Evolutionary conservation across 2,888 invertebrate species (phyloP).

Genomic region (Lithophane socia): DNA sequence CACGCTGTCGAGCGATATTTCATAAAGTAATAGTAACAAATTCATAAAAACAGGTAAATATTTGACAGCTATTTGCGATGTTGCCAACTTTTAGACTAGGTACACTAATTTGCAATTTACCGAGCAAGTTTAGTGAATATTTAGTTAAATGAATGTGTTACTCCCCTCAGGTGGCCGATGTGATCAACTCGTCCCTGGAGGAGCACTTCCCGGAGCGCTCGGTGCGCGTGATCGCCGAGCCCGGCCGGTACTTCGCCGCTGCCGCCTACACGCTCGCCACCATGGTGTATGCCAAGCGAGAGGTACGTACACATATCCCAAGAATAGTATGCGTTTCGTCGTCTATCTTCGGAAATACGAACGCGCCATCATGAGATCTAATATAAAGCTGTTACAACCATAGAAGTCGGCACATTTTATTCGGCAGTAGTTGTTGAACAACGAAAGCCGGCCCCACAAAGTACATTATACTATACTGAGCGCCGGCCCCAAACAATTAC

Average conservation of each 20-base stretch:
- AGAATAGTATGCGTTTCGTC: too few species aligned
- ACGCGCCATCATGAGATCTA: too few species aligned
- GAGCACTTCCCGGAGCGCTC: slow-evolving; percentile 94
- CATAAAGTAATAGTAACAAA: too few species aligned
- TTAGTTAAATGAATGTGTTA: neutral
- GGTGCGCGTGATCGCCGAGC: slow-evolving; percentile 98
- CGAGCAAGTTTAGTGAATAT: too few species aligned
- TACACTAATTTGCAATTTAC: too few species aligned
- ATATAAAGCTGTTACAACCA: too few species aligned
- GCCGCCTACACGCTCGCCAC: slow-evolving; percentile 97
- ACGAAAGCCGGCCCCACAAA: neutral
- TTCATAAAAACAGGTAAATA: too few species aligned
- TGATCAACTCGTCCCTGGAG: slow-evolving; percentile 95
- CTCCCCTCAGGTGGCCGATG: slow-evolving; percentile 92
- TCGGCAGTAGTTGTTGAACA: neutral
- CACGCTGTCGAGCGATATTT: too few species aligned
- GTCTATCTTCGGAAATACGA: too few species aligned
- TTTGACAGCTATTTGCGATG: too few species aligned
- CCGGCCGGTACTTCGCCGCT: slow-evolving; percentile 98
- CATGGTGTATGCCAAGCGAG: slow-evolving; percentile 92
- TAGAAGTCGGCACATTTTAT: neutral
- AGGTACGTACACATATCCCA: slow-evolving; percentile 25
- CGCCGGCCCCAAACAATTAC: neutral
- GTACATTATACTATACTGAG: too few species aligned
- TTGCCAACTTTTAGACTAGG: too few species aligned